Percentiles rank a stretch among this genome's conserved stretches.
Evolutionary conservation across 2,888 invertebrate genomes (phyloP).

Genomic region (Morpho helenor): DNA sequence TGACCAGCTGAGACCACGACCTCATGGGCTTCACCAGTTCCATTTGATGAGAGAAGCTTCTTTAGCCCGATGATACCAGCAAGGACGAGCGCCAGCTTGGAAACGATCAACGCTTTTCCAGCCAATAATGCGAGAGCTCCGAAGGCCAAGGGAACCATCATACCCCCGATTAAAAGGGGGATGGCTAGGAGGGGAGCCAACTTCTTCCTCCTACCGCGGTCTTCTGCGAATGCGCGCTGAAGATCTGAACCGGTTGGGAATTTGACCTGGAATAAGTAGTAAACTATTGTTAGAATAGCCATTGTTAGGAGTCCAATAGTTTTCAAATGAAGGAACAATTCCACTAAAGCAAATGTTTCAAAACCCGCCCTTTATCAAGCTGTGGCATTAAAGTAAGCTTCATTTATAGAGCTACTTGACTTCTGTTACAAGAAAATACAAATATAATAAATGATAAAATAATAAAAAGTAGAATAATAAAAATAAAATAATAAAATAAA

Average conservation of each 20-base stretch:
- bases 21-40: slow-evolving; percentile 82
- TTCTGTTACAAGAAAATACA: too few species aligned
- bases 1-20: slow-evolving; percentile 85
- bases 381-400: too few species aligned
- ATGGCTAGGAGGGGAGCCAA: slow-evolving; percentile 86
- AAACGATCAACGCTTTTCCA: slow-evolving; percentile 91
- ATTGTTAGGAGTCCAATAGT: too few species aligned
- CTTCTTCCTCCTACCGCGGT: slow-evolving; percentile 86
- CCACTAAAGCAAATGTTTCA: too few species aligned
- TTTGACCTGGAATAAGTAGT: slow-evolving; percentile 80
- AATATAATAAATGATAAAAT: too few species aligned
- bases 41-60: slow-evolving; percentile 85
- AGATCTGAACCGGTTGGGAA: slow-evolving; percentile 84
- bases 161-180: slow-evolving; percentile 88
- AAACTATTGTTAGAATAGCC: not conserved
- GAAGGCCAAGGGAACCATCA: slow-evolving; percentile 89
- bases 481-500: too few species aligned
- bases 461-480: too few species aligned
- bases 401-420: too few species aligned
- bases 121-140: slow-evolving; percentile 90
- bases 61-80: slow-evolving; percentile 92
- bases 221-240: slow-evolving; percentile 82
- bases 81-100: slow-evolving; percentile 89
- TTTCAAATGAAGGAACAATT: too few species aligned
- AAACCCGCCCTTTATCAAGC: too few species aligned